These are phyloP conservation scores for Odocoileus virginianus DNA, from an alignment of 2,113 vertebrate species.

Conservation along the genomic window DNA sequence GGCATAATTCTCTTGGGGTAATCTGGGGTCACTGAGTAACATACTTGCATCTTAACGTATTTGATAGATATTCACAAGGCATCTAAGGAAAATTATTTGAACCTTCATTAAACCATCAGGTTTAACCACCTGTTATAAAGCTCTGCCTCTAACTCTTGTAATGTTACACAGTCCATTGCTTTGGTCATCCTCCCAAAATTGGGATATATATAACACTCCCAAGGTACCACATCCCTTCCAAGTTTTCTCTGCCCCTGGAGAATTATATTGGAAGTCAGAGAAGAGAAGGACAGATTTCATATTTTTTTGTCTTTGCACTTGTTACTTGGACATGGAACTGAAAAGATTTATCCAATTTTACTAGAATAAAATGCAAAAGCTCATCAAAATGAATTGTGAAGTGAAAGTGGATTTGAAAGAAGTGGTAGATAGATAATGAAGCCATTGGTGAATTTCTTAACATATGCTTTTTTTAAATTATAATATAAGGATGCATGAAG, in stretches of 20 bases:
- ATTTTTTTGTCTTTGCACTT: background rate
- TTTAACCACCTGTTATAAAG: conserved; percentile 10
- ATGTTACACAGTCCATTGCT: conserved; percentile 6
- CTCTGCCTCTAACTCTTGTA: background rate
- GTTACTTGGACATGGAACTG: background rate
- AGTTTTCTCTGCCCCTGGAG: conserved; percentile 51
- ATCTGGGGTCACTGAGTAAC: background rate
- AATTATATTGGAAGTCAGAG: conserved; percentile 40
- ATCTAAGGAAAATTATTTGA: background rate
- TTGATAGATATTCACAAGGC: background rate
- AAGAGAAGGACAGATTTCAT: background rate
- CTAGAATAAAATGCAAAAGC: background rate
- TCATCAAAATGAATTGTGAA: background rate
- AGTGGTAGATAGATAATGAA: conserved; percentile 10
- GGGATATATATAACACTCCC: conserved; percentile 48
- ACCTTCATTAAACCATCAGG: background rate
- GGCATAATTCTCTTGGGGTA: background rate
- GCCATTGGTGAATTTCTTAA: conserved; percentile 37
- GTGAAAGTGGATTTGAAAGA: conserved; percentile 22
- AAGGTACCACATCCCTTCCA: conserved; percentile 30
- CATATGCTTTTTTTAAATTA: background rate
- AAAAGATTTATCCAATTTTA: conserved; percentile 29
- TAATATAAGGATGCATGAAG: conserved; percentile 2
- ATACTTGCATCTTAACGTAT: background rate
- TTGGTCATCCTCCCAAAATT: conserved; percentile 37